Percentiles rank a stretch among this genome's conserved stretches.
phyloP scores from a whole-genome alignment of 2,113 vertebrate genomes.

The Gorilla gorilla region DNA sequence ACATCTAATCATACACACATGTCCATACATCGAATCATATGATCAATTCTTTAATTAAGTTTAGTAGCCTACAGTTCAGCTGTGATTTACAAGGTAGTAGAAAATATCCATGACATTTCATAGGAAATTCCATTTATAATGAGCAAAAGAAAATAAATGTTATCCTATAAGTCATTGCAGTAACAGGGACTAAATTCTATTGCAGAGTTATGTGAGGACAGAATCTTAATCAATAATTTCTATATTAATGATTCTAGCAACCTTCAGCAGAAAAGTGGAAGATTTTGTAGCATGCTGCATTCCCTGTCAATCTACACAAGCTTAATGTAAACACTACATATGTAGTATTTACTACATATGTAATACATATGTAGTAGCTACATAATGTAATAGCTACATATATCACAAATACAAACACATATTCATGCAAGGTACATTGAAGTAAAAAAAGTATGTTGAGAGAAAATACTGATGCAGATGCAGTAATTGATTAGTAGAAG shows the following conservation, averaged over 20 bases:
- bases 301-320: neutral
- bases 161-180: neutral
- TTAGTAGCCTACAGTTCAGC: neutral
- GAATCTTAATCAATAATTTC: neutral
- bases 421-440: neutral
- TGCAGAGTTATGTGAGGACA: neutral
- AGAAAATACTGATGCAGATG: neutral
- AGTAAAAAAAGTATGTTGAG: neutral
- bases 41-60: neutral
- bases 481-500: neutral
- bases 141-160: conserved; percentile 17
- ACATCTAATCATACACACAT: neutral
- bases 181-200: neutral
- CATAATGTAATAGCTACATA: neutral
- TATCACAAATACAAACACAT: neutral
- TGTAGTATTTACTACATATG: too few relatives aligned
- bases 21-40: neutral
- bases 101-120: neutral
- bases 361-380: too few relatives aligned
- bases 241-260: neutral
- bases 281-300: neutral
- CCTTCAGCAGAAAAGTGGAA: neutral
- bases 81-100: neutral
- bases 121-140: conserved; percentile 24
- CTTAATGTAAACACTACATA: neutral